A percentile compares a stretch with the other conserved stretches of the same genome.
phyloP scores from a whole-genome alignment of 2,888 invertebrate genomes.

The Trissoscelio sp. region DNA sequence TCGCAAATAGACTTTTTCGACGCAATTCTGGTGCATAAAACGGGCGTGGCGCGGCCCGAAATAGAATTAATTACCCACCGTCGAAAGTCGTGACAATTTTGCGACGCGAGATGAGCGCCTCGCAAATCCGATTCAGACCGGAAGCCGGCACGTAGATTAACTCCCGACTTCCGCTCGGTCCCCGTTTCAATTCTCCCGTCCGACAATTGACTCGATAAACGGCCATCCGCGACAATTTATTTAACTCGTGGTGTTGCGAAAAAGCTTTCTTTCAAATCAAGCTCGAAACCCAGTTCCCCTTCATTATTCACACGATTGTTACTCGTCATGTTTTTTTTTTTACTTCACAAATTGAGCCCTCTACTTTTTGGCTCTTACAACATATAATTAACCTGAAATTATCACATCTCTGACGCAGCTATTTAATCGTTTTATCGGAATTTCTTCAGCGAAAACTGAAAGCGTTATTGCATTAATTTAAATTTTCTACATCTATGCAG shows the following conservation, averaged over 20 bases:
- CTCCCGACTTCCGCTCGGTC: slow-evolving; percentile 35
- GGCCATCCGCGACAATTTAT: slow-evolving; percentile 40
- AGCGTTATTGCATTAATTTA: background rate
- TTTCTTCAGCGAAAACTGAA: too few relatives aligned
- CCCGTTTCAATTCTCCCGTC: slow-evolving; percentile 26
- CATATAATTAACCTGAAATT: too few relatives aligned
- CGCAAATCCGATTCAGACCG: slow-evolving; percentile 53
- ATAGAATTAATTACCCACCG: slow-evolving; percentile 52
- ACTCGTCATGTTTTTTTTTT: background rate
- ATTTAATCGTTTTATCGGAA: too few relatives aligned
- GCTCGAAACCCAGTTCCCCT: background rate
- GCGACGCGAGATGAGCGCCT: slow-evolving; percentile 14
- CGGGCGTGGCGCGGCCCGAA: slow-evolving; percentile 28
- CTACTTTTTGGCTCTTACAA: too few relatives aligned
- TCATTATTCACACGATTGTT: background rate
- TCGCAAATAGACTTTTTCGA: too few relatives aligned
- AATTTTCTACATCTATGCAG: background rate
- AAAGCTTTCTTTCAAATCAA: slow-evolving; percentile 23
- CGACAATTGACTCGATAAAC: slow-evolving; percentile 50
- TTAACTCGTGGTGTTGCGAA: slow-evolving; percentile 14
- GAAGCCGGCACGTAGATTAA: slow-evolving; percentile 50
- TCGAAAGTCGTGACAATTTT: slow-evolving; percentile 28
- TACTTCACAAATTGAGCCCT: too few relatives aligned
- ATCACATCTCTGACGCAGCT: too few relatives aligned
- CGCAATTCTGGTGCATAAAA: too few relatives aligned